Conservation (phyloP, 2,797 vertebrate genomes). For the Lacerta agilis region DNA sequence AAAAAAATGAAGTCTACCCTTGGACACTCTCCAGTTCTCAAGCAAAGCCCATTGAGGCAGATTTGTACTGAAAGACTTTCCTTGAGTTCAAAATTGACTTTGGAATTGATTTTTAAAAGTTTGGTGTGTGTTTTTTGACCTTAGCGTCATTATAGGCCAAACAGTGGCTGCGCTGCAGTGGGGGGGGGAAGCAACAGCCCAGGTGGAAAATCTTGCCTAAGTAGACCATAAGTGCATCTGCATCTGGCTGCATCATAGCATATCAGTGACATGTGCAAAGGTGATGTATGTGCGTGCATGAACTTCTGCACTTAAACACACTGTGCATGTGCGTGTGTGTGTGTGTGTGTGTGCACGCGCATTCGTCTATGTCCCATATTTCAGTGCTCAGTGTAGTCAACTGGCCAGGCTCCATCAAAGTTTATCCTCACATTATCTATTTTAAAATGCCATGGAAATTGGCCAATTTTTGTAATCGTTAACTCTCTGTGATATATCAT, state of each 20-base stretch:
- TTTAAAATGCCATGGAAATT: slow-evolving; percentile 47
- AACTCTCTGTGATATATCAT: slow-evolving; percentile 50
- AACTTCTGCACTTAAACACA: background rate
- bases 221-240: slow-evolving; percentile 12
- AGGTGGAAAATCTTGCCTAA: background rate
- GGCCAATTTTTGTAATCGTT: slow-evolving; percentile 55
- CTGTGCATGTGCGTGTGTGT: slow-evolving; percentile 33
- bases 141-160: slow-evolving; percentile 28
- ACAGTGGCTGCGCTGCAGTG: slow-evolving; percentile 19
- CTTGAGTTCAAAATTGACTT: too few species aligned
- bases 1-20: too few species aligned
- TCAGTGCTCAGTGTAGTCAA: slow-evolving; percentile 17
- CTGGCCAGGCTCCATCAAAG: slow-evolving; percentile 39
- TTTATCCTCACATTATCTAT: slow-evolving; percentile 42
- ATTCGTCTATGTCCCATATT: background rate
- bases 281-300: background rate
- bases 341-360: background rate
- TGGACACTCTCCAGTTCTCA: background rate
- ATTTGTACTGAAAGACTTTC: too few species aligned
- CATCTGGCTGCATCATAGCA: background rate
- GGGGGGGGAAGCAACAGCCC: background rate
- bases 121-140: background rate
- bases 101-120: slow-evolving; percentile 24
- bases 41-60: too few species aligned
- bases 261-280: background rate